Percentiles rank a stretch among this genome's conserved stretches.
Conservation (phyloP, 2,113 vertebrate species). For the Phalacrocorax aristotelis region DNA sequence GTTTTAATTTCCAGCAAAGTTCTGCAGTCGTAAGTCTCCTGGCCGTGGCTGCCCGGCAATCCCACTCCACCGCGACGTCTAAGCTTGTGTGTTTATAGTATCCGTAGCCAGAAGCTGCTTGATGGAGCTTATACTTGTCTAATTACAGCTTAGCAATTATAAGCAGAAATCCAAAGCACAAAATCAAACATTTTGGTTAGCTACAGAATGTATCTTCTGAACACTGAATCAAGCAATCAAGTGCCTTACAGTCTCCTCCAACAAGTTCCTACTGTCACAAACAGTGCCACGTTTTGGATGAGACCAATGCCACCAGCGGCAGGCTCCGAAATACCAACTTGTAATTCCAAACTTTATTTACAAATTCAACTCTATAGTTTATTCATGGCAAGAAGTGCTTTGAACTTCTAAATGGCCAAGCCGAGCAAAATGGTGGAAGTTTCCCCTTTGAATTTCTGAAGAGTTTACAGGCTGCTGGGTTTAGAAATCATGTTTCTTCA, state of each 20-base stretch:
- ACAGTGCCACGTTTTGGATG: neutral
- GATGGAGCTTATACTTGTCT: neutral
- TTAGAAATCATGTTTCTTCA: slow-evolving; percentile 35
- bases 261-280: neutral
- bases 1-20: neutral
- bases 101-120: slow-evolving; percentile 8
- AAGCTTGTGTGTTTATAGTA: neutral
- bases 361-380: neutral
- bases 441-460: neutral
- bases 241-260: neutral
- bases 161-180: slow-evolving; percentile 2
- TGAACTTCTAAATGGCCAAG: slow-evolving; percentile 19
- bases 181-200: slow-evolving; percentile 3
- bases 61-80: neutral
- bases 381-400: neutral
- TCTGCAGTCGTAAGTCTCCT: neutral
- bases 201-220: neutral
- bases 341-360: slow-evolving; percentile 19
- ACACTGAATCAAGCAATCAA: neutral
- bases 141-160: slow-evolving; percentile 20
- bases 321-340: neutral
- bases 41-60: neutral
- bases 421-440: slow-evolving; percentile 35
- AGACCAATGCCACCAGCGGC: slow-evolving; percentile 2
- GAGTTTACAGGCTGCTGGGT: slow-evolving; percentile 31